phyloP scores from a whole-genome alignment of 1,140 invertebrate genomes.

The Habropoda laboriosa region DNA sequence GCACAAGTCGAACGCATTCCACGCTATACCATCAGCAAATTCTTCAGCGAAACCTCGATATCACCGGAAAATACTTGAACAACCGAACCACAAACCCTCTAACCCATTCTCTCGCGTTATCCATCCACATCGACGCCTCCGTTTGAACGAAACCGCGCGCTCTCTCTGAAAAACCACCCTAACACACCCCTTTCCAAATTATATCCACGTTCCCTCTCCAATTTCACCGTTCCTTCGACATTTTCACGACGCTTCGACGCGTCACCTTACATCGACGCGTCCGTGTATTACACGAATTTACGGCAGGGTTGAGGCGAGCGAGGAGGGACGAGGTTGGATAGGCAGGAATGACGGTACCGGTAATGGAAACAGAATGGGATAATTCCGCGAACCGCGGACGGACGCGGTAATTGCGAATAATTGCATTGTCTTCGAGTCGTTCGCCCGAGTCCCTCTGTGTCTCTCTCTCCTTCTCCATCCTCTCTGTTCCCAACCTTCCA shows the following conservation, averaged over 20 bases:
- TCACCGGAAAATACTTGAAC: too few relatives aligned
- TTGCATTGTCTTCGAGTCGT: constrained; percentile 82
- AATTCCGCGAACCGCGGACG: constrained; percentile 78
- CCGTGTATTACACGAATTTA: constrained; percentile 19
- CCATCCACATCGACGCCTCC: too few relatives aligned
- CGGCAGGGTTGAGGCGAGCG: not conserved
- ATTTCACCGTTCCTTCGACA: constrained; percentile 26
- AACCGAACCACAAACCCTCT: too few relatives aligned
- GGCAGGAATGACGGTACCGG: constrained; percentile 62
- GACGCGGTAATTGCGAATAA: constrained; percentile 82
- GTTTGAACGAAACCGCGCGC: not conserved
- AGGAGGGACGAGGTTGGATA: constrained; percentile 22
- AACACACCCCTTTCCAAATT: not conserved
- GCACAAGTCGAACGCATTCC: too few relatives aligned
- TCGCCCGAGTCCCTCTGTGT: constrained; percentile 71
- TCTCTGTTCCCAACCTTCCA: not conserved
- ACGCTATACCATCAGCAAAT: too few relatives aligned
- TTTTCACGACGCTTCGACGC: constrained; percentile 18
- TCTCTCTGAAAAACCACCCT: not conserved
- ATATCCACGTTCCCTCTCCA: not conserved
- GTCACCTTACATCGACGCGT: constrained; percentile 38
- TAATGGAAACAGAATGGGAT: constrained; percentile 80
- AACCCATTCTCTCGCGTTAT: too few relatives aligned
- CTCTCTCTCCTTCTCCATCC: constrained; percentile 47
- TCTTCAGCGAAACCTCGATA: too few relatives aligned